Evolutionary conservation across 2,113 vertebrate species (phyloP), one percentile per base, ranked within the genome.

Genomic region (Hippopotamus amphibius): DNA sequence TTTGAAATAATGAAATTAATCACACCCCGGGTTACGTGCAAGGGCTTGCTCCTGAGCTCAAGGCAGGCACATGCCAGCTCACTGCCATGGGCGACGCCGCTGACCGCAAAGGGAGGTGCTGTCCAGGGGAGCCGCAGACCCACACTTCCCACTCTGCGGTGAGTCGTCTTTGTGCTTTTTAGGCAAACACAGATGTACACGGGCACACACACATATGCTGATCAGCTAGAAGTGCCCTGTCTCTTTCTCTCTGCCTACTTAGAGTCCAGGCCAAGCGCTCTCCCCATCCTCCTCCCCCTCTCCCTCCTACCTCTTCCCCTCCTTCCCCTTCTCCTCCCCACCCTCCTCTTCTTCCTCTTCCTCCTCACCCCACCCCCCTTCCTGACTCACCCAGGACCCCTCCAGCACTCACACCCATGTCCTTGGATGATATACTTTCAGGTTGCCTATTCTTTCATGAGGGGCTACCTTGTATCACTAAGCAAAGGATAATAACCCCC

Each of bases 1-100:
- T 97, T 96, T 92, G 97, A 97, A 98, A 98, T 97, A 98, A 98
- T 98, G 95, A 95, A 97, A 97, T 98, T 97, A 97, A 97, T 97
- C 92, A 92, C 96, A 96, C 92, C 96, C 97, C 59, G 80, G 83
- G 93, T 95, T 96, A 53, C 57, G 63, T 57, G 83, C 77, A 86
- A 46, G 92, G 93, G 79, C 53, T 92, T 63, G 63, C 79, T 95
- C 82, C 83, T 6, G 26, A 48, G 48, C 80, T 91, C 69, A 7
- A 68, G 10, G 26, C 24, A 80, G 83, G 28, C 55, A 24, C 1
- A 2, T 79, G 50, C 66, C 21, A 0, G 0, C 76, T 83, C 84
- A 53, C 50, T 30, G 84, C 30, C 14, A 14, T 5, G 4, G 88
- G 88, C 0, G 2, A 87, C 82, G 74, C 30, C 28, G 30, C 48